A percentile compares a stretch with the other conserved stretches of the same genome.
These are phyloP conservation scores for Falcunculus frontatus DNA, from an alignment of 2,113 vertebrate species.

Conservation along the genomic window DNA sequence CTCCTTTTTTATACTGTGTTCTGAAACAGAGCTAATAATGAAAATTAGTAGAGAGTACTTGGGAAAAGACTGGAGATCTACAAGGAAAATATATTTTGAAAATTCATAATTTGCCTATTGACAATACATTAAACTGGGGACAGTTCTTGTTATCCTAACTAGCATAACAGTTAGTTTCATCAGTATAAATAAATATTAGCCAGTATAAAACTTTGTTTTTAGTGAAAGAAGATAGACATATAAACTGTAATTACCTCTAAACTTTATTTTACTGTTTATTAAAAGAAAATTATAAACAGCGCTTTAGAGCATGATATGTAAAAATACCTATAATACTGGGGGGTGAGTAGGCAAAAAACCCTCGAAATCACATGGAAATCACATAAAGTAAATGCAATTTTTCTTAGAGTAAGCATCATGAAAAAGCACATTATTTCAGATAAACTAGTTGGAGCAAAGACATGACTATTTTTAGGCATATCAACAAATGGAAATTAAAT, in stretches of 20 bases:
- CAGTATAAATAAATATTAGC: neutral
- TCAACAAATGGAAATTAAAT: neutral
- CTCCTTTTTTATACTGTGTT: neutral
- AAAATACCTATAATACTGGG: neutral
- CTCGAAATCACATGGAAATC: neutral
- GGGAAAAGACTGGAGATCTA: neutral
- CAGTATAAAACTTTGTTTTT: neutral
- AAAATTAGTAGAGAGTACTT: neutral
- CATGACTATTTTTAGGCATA: neutral
- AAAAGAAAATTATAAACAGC: neutral
- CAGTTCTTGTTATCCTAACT: neutral
- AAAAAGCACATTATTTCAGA: neutral
- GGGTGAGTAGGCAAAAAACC: neutral
- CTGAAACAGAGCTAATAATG: neutral
- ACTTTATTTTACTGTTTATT: neutral
- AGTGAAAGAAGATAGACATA: neutral
- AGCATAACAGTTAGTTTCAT: neutral
- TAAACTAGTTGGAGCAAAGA: neutral
- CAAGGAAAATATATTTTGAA: neutral
- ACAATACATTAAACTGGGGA: neutral
- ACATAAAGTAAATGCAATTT: neutral
- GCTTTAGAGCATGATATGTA: neutral
- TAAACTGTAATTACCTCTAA: neutral
- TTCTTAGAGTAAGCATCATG: neutral
- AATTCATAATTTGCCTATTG: neutral